Evolutionary conservation across 2,113 vertebrate species (phyloP).

Genomic region (Psammodynastes pulverulentus): DNA sequence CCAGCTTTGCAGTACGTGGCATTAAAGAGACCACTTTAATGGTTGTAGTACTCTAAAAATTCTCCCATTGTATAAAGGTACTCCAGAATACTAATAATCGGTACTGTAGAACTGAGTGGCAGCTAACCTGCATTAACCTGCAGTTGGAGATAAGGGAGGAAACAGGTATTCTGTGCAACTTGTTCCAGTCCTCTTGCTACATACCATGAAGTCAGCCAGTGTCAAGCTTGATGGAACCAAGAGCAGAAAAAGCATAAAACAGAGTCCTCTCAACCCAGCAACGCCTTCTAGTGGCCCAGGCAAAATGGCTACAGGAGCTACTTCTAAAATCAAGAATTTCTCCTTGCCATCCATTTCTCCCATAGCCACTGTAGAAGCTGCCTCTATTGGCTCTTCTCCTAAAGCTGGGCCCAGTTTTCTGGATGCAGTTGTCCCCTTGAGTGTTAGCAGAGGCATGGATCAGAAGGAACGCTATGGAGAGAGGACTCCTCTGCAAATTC

Average conservation of each 20-base stretch:
- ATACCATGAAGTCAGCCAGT: background rate
- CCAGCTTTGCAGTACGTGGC: accelerated
- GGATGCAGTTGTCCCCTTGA: background rate
- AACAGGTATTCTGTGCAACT: background rate
- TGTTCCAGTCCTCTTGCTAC: background rate
- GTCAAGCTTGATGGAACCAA: background rate
- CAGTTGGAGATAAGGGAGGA: background rate
- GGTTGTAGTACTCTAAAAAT: background rate
- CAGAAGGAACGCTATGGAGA: slow-evolving; percentile 67
- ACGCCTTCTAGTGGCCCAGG: background rate
- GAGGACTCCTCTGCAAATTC: slow-evolving; percentile 55
- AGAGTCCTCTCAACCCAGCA: background rate
- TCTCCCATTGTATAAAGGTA: background rate
- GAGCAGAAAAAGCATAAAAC: background rate
- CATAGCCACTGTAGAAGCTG: background rate
- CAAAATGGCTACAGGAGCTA: background rate
- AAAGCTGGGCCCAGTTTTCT: background rate
- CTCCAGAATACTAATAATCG: background rate
- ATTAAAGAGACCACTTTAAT: background rate
- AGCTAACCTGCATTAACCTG: background rate
- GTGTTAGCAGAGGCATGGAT: background rate
- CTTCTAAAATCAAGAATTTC: background rate
- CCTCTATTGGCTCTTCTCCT: background rate
- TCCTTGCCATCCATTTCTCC: background rate
- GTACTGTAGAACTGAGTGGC: background rate